Base-by-base conservation (phyloP, 1,140 invertebrate species). In the Galendromus occidentalis region DNA sequence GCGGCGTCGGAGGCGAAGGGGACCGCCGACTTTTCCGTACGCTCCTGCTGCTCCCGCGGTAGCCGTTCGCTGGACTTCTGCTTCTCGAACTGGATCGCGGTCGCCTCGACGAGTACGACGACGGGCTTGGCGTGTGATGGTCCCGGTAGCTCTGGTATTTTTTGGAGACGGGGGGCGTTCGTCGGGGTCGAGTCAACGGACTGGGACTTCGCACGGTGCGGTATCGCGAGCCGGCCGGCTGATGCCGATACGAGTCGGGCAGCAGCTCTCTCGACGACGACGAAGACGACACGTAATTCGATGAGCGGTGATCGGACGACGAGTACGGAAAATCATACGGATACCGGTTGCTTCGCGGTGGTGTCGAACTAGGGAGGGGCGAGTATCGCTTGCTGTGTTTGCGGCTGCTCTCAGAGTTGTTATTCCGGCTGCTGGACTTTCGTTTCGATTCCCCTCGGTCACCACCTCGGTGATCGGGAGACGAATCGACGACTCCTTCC, bases 331-430 rank as follows among this genome's bases (percentile, higher is more conserved):
- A 20, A 4, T 59, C 51, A 59, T 59, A 59, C 51, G 51, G 33
- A 25, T 59, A 59, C n/a, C 51, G 51, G 25, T 33, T 59, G 25
- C 51, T 33, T 14, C 51, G 51, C 14, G 51, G 51, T 29, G 51
- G 51, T 22, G 51, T 59, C 2, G 51, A 59, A 33, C 51, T 59
- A 6, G 51, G 51, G 6, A 59, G 22, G 1, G 51, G 51, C 33
- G 51, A 59, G 51, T 59, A 59, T n/a, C 51, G 51, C 25, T 33
- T 59, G 33, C 51, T 22, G 51, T 33, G 25, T 59, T 59, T 59
- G 25, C 51, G n/a, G 51, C 51, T 59, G 51, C 51, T 59, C 17
- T 59, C 33, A 4, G 25, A 29, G 20, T 59, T 59, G 51, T 59
- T 33, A 22, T 59, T 25, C 9, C 33, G 25, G 25, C 33, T 33